Base-by-base conservation (phyloP, 2,797 vertebrate species). In the Betta splendens region DNA sequence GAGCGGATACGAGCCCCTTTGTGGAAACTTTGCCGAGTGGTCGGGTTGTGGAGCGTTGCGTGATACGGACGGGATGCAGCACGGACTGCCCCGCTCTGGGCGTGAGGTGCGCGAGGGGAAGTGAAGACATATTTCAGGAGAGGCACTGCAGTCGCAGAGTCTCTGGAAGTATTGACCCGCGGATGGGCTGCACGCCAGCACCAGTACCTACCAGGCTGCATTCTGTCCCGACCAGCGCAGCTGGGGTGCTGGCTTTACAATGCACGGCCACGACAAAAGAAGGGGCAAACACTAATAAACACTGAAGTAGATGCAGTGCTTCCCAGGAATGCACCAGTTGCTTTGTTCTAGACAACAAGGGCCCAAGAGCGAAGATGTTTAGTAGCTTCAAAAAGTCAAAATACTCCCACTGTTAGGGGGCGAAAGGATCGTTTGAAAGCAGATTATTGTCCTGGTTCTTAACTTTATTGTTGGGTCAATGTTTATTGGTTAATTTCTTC, bases 81-180 rank as follows among this genome's bases (percentile, higher is more conserved):
- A 20, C 55, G 62, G 55, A 21, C 50, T 74, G 64, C 60, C 50
- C 42, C 4, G 49, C 56, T 74, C 43, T 50, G 68, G 76, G 79
- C 60, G 66, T 77, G 69, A 73, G 80, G 69, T 64, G 71, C 64
- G 72, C 74, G 55, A 51, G 64, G 75, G 75, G 78, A 74, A 82
- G 85, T 81, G 51, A 84, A 87, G 84, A 86, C 72, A 68, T 83
- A 83, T 86, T 89, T 89, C 58, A 76, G 59, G 54, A 67, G 76
- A 84, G 72, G 77, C 71, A 76, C 79, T 82, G 86, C 88, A 87
- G 89, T 80, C 81, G 44, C 79, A 72, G 36, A 87, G 85, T 87
- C 87, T 90, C 77, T 87, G 78, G 78, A 87, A 81, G 84, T 88
- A 89, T 91, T 89, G 90, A 92, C 87, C 87, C 79, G 82, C 72